phyloP scores from a whole-genome alignment of 2,888 invertebrate species.

The Trichopoda pennipes region DNA sequence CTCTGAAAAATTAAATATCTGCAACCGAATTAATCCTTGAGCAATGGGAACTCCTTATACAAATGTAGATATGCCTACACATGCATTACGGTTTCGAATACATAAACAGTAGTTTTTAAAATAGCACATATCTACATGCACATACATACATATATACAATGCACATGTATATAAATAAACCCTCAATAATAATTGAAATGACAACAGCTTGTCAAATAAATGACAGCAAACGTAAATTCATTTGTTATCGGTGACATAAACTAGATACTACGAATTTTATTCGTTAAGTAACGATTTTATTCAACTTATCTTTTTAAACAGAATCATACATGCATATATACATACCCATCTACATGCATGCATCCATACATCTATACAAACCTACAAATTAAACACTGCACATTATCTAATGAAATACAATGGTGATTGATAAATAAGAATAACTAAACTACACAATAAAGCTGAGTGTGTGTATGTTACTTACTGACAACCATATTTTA shows the following conservation, averaged over 20 bases:
- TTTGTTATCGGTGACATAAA: constrained; percentile 60
- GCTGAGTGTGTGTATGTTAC: too few relatives aligned
- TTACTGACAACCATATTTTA: too few relatives aligned
- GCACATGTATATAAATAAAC: neutral
- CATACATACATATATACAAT: neutral
- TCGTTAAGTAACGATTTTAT: constrained; percentile 44
- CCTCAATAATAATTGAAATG: constrained; percentile 75
- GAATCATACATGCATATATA: neutral
- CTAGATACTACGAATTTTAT: constrained; percentile 43
- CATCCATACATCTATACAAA: neutral
- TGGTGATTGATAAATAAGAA: too few relatives aligned
- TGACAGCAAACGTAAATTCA: constrained; percentile 52
- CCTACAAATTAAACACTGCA: too few relatives aligned
- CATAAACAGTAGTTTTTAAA: too few relatives aligned
- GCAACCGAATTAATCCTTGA: too few relatives aligned
- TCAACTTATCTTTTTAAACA: constrained; percentile 43
- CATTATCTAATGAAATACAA: too few relatives aligned
- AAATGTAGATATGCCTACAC: too few relatives aligned
- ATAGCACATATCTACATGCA: neutral
- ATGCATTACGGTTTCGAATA: too few relatives aligned
- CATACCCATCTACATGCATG: neutral
- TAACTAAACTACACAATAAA: too few relatives aligned
- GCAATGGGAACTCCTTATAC: too few relatives aligned
- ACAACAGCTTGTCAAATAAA: constrained; percentile 77
- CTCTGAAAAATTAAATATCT: too few relatives aligned